Evolutionary conservation across 2,113 vertebrate species (phyloP).

Genomic region (Anguilla japonica): DNA sequence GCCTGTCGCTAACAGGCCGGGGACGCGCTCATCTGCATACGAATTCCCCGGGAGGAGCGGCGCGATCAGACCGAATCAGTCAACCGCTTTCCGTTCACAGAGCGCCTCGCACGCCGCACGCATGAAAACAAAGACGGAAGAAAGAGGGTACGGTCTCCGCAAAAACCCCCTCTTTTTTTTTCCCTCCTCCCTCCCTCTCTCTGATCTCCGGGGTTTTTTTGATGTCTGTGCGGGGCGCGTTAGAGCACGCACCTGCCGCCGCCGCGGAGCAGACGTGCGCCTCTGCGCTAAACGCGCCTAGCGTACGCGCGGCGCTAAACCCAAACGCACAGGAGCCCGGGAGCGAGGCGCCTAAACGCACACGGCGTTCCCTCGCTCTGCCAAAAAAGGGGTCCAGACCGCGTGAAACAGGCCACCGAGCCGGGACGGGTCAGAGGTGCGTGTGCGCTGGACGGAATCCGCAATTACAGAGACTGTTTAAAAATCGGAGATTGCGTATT

Average conservation of each 20-base stretch:
- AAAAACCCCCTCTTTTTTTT: background rate
- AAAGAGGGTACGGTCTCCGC: background rate
- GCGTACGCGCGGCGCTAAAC: too few relatives aligned
- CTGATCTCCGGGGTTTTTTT: background rate
- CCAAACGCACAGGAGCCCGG: background rate
- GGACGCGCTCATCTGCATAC: conserved; percentile 35
- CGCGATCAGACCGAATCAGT: conserved; percentile 32
- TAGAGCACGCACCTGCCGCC: background rate
- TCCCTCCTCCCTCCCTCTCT: background rate
- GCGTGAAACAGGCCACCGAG: background rate
- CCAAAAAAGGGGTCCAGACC: background rate
- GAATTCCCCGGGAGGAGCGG: conserved; percentile 24
- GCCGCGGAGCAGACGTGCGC: background rate
- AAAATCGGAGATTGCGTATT: background rate
- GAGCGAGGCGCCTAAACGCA: background rate
- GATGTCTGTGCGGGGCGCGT: background rate
- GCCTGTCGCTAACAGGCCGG: conserved; percentile 20
- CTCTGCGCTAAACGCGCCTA: background rate
- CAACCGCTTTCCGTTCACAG: conserved; percentile 12
- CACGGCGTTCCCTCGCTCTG: background rate
- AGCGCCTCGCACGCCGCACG: background rate
- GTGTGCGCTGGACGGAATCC: background rate
- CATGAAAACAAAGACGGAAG: background rate
- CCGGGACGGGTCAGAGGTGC: background rate
- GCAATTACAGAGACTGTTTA: background rate